These are phyloP conservation scores for Oxystoma pomonae DNA, from an alignment of 2,888 invertebrate species.

Conservation along the genomic window DNA sequence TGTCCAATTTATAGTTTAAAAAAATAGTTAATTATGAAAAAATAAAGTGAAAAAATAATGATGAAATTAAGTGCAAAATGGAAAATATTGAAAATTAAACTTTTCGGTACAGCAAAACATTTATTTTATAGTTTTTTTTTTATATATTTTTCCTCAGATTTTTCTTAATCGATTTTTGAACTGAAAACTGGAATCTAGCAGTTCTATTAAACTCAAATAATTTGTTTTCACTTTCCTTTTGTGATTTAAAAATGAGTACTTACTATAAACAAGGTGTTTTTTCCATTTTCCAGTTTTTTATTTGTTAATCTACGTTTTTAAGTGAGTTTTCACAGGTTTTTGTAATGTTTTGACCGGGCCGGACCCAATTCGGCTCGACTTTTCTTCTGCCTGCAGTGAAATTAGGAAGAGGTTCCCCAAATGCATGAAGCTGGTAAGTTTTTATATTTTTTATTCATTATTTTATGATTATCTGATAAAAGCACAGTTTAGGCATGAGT, in stretches of 20 bases:
- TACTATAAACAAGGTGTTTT: no score
- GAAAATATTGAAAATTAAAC: not conserved
- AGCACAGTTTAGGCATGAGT: no score
- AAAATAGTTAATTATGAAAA: conserved; percentile 3
- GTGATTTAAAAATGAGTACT: no score
- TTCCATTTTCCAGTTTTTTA: conserved; percentile 13
- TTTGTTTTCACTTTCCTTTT: no score
- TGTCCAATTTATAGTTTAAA: conserved; percentile 1
- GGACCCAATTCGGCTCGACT: conserved; percentile 26
- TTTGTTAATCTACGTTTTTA: conserved; percentile 29
- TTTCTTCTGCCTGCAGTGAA: conserved; percentile 73
- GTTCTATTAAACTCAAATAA: no score
- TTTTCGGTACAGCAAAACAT: not conserved
- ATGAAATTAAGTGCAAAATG: not conserved
- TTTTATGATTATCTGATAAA: no score
- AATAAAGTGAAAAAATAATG: not conserved
- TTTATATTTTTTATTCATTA: no score
- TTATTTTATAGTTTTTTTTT: not conserved
- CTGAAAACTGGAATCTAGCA: no score
- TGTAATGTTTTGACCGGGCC: conserved; percentile 26
- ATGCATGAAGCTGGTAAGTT: conserved; percentile 79
- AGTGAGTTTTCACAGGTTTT: conserved; percentile 32
- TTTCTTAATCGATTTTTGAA: no score
- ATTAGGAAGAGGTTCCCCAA: conserved; percentile 86
- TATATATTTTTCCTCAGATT: no score